Conservation (phyloP, 1,140 invertebrate genomes). For the Palaemon carinicauda region DNA sequence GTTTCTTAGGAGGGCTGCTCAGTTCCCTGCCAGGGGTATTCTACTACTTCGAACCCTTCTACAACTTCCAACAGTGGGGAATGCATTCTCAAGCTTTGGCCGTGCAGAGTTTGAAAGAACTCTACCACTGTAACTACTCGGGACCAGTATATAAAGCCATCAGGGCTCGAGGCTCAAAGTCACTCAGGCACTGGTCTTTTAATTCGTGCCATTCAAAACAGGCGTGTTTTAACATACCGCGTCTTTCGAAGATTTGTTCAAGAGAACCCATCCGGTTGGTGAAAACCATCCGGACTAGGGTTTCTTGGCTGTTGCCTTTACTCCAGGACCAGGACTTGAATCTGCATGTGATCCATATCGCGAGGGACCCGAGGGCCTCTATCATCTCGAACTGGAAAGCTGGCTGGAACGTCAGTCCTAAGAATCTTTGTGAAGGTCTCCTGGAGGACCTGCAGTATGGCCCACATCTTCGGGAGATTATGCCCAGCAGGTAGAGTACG, state of each 20-base stretch:
- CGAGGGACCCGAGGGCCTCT: neutral
- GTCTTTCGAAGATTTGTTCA: neutral
- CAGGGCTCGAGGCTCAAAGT: neutral
- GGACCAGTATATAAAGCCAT: neutral
- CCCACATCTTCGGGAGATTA: neutral
- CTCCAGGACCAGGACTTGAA: neutral
- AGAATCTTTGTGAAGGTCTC: neutral
- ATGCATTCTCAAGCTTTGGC: neutral
- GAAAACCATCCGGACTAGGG: neutral
- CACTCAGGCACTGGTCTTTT: neutral
- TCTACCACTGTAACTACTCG: neutral
- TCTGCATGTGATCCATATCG: neutral
- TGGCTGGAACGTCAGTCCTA: neutral
- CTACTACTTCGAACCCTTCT: slow-evolving; percentile 6
- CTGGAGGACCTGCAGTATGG: neutral
- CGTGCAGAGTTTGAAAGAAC: neutral
- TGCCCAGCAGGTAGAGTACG: neutral
- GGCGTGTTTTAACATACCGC: neutral
- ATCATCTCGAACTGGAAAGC: neutral
- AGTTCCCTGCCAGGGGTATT: neutral
- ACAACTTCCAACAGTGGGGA: neutral
- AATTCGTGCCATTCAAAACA: neutral
- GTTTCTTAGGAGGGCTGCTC: neutral
- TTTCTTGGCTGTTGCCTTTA: neutral
- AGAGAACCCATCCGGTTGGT: neutral